phyloP scores from a whole-genome alignment of 2,113 vertebrate species.

The Myotis brandtii region DNA sequence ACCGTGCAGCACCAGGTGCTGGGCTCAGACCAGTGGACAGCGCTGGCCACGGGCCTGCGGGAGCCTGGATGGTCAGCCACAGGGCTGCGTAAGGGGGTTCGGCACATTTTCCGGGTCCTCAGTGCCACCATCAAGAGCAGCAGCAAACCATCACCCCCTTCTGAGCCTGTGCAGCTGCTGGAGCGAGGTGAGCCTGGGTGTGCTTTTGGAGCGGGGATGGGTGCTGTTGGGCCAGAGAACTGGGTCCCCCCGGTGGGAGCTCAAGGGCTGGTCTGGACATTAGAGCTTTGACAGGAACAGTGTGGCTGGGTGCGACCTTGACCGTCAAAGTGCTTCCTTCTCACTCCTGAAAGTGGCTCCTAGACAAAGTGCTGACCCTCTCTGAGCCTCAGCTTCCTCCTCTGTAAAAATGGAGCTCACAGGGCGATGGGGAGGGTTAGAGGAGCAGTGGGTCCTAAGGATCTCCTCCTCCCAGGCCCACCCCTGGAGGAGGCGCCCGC shows the following conservation, averaged over 20 bases:
- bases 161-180: slow-evolving; percentile 91
- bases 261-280: background rate
- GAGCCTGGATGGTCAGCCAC: slow-evolving; percentile 90
- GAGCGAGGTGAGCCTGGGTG: slow-evolving; percentile 89
- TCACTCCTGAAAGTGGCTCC: background rate
- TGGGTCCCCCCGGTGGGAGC: background rate
- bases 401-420: background rate
- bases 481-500: slow-evolving; percentile 92
- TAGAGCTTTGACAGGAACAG: fast-evolving
- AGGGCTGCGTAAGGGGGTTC: slow-evolving; percentile 91
- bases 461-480: slow-evolving; percentile 85
- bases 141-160: slow-evolving; percentile 94
- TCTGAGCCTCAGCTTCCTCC: background rate
- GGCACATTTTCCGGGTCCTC: slow-evolving; percentile 94
- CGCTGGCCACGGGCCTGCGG: slow-evolving; percentile 90
- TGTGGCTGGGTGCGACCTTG: fast-evolving
- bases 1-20: slow-evolving; percentile 96
- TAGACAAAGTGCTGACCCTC: background rate
- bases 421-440: background rate
- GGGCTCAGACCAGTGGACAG: slow-evolving; percentile 95
- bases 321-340: background rate
- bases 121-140: slow-evolving; percentile 94
- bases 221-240: background rate
- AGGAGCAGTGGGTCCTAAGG: too few species aligned
- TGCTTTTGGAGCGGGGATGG: fast-evolving